A percentile compares a stretch with the other conserved stretches of the same genome.
Conservation (phyloP, 2,888 invertebrate genomes). For the Zonitis immaculata region DNA sequence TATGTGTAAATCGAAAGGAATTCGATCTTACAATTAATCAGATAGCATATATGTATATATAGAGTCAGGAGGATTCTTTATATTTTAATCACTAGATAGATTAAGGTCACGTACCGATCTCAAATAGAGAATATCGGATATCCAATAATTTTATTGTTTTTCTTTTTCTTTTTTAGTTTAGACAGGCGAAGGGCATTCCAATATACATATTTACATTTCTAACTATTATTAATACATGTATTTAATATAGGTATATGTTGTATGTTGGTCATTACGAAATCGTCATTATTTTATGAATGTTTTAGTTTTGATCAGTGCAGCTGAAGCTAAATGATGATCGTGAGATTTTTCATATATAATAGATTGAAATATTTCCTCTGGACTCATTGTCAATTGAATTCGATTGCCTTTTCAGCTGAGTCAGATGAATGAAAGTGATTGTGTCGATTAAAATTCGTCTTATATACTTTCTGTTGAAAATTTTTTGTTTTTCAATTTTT, state of each 20-base stretch:
- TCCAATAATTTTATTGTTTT: not conserved
- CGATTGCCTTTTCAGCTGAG: constrained; percentile 2
- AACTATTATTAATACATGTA: too few relatives aligned
- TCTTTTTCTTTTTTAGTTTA: too few relatives aligned
- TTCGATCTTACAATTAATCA: not conserved
- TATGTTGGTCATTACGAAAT: constrained; percentile 1
- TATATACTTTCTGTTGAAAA: not conserved
- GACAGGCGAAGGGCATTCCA: not conserved
- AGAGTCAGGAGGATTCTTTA: not conserved
- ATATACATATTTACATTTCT: not conserved
- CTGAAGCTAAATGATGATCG: not conserved
- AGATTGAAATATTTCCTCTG: not conserved
- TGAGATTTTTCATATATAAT: constrained; percentile 3
- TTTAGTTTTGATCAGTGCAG: not conserved
- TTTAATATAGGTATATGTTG: too few relatives aligned
- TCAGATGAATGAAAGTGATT: constrained; percentile 6
- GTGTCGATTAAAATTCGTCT: constrained; percentile 1
- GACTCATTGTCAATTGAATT: not conserved
- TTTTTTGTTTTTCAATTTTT: not conserved
- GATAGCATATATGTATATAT: too few relatives aligned
- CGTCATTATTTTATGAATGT: not conserved
- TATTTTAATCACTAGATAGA: not conserved
- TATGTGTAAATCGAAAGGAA: not conserved
- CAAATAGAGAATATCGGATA: not conserved
- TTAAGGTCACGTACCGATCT: not conserved